Evolutionary conservation across 2,113 vertebrate species (phyloP).

Genomic region (Riparia riparia): DNA sequence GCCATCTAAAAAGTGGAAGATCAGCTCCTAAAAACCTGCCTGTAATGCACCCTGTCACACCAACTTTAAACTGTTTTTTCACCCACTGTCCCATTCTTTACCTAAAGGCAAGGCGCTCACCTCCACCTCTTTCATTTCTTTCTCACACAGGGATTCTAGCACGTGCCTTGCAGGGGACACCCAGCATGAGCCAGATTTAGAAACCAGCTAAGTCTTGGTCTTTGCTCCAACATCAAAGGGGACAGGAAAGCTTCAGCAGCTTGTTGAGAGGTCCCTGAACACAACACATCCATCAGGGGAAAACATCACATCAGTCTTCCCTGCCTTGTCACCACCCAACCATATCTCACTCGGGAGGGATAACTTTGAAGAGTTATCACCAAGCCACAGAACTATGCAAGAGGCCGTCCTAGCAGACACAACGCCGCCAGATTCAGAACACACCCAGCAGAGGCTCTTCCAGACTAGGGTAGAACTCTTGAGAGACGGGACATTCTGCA

Average conservation of each 20-base stretch:
- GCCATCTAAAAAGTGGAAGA: neutral
- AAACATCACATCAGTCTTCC: neutral
- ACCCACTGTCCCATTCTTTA: neutral
- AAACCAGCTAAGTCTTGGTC: neutral
- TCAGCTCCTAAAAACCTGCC: neutral
- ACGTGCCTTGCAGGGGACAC: neutral
- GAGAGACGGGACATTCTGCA: neutral
- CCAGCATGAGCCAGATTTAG: neutral
- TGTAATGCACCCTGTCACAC: neutral
- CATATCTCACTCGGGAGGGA: accelerated
- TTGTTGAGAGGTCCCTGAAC: neutral
- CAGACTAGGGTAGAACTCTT: neutral
- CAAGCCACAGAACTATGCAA: accelerated
- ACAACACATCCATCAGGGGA: neutral
- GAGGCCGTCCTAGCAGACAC: neutral
- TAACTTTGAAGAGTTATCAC: neutral
- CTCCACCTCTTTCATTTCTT: neutral
- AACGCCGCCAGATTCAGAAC: neutral
- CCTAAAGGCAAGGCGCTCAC: neutral
- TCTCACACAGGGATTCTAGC: neutral
- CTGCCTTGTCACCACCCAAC: neutral
- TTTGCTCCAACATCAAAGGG: neutral
- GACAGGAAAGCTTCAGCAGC: neutral
- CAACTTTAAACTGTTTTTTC: neutral
- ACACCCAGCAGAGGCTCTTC: neutral